Evolutionary conservation across 2,797 vertebrate species (phyloP).

Genomic region (Botia almorhae): DNA sequence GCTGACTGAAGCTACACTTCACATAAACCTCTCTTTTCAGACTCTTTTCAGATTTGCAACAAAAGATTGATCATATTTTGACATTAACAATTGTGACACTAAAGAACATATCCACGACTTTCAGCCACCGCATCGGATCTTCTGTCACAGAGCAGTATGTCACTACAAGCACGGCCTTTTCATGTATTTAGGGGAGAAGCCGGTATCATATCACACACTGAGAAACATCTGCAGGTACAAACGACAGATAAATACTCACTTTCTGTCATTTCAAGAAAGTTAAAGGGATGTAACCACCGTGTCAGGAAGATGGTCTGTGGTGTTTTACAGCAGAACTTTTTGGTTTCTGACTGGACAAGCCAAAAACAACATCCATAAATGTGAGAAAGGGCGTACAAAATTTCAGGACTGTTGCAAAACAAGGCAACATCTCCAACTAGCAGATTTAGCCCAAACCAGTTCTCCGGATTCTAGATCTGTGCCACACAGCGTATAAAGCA

Average conservation of each 20-base stretch:
- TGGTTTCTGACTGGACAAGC: not conserved
- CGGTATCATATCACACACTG: slow-evolving; percentile 19
- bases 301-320: slow-evolving; percentile 1
- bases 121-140: not conserved
- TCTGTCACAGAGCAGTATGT: slow-evolving; percentile 11
- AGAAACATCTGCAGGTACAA: slow-evolving; percentile 21
- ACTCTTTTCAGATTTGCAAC: not conserved
- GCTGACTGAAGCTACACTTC: slow-evolving; percentile 4
- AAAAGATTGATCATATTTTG: slow-evolving; percentile 6
- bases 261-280: slow-evolving; percentile 11
- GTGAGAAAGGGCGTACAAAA: not conserved
- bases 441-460: not conserved
- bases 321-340: not conserved
- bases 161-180: slow-evolving; percentile 1
- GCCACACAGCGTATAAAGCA: slow-evolving; percentile 14
- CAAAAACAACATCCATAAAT: not conserved
- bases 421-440: not conserved
- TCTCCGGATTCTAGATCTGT: slow-evolving; percentile 17
- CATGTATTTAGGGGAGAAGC: slow-evolving; percentile 15
- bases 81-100: slow-evolving; percentile 6
- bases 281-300: slow-evolving; percentile 6
- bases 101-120: not conserved
- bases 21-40: not conserved
- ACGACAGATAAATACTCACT: slow-evolving; percentile 27
- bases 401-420: not conserved